Base-by-base conservation (phyloP, 2,797 vertebrate genomes). In the Notolabrus celidotus region DNA sequence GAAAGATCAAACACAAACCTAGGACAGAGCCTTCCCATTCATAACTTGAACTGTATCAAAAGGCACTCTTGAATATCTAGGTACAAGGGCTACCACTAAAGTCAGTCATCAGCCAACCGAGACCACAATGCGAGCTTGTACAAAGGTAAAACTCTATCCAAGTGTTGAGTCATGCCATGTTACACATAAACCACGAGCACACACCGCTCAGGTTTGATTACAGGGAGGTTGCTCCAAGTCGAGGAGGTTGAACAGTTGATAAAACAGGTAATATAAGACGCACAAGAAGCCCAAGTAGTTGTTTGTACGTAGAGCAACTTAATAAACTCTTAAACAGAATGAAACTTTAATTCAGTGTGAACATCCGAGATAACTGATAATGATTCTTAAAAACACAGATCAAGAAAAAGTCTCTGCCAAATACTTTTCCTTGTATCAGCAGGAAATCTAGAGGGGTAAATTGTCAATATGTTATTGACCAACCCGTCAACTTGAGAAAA, bases 161-260 rank as follows among this genome's bases (percentile, higher is more conserved):
- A 84, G 47, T 84, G 81, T 82, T 84, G 89, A 92, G 90, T 93
- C 91, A 93, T 80, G 72, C 57, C 43, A 69, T 4, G 73, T 86
- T 84, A 73, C 43, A 66, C 77, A 85, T 84, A 72, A 87, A 84
- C 27, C 77, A 85, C 83, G 70, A 87, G 80, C 27, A 65, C 53
- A 56, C 68, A 64, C 23, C 33, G 23, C 42, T 54, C 31, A 25
- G 38, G 51, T 61, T 31, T 51, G 45, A 63, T 38, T 64, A 5
- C 36, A 55, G 31, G 20, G 16, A 25, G 2, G 15, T 61, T 59
- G 22, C 25, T 53, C 54, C 41, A 16, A 17, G 16, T 27, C 10
- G 53, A 34, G 31, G 1, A 15, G 10, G 8, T 46, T 51, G 56
- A 43, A 53, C 1, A 49, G 8, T 25, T 5, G 50, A 41, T 51